Evolutionary conservation across 1,140 invertebrate genomes (phyloP), one percentile per base, ranked within the genome.

Genomic region (Parapsyche elsis): DNA sequence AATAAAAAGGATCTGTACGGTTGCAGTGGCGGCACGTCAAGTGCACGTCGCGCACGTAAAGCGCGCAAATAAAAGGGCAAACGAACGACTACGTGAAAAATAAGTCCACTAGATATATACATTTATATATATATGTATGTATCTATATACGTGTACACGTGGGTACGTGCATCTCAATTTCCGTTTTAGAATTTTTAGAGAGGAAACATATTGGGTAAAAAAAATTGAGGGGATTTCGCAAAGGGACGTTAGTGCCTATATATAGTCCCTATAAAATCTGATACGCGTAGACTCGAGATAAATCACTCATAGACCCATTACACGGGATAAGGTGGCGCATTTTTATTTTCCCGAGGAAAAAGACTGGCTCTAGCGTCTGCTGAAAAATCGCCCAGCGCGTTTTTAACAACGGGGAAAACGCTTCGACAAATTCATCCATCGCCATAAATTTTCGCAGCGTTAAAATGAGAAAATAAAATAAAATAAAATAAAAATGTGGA

Each of bases 401-500:
- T 23, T 53, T 53, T 61, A 67, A 67, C 64, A 67, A 14, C 21
- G 21, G 64, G 2, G 23, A 23, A 24, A 67, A 67, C 9, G 30
- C 24, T 67, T 67, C 64, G 64, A 67, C 64, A 26, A 67, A 67
- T 67, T 67, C 64, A 67, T 67, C 64, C 64, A 23, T 24, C 64
- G 64, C 64, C 9, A 67, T 67, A 67, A 67, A 67, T 67, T 67
- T 53, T 53, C 49, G 16, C 49, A 10, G 12, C 16, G 49, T 38
- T 38, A 38, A 38, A 38, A 38, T 38, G 30, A 38, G 30, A 38
- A 38, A 53, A 53, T 53, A 16, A 53, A 53, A 53, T 53, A 53
- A 53, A 53, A 53, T 5, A 46, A 46, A 46, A 7, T 46, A 46
- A 46, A 46, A 46, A 46, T 46, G 12, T 7, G 12, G 5, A 46